phyloP scores from a whole-genome alignment of 2,797 vertebrate genomes.

The Notolepis coatsorum region DNA sequence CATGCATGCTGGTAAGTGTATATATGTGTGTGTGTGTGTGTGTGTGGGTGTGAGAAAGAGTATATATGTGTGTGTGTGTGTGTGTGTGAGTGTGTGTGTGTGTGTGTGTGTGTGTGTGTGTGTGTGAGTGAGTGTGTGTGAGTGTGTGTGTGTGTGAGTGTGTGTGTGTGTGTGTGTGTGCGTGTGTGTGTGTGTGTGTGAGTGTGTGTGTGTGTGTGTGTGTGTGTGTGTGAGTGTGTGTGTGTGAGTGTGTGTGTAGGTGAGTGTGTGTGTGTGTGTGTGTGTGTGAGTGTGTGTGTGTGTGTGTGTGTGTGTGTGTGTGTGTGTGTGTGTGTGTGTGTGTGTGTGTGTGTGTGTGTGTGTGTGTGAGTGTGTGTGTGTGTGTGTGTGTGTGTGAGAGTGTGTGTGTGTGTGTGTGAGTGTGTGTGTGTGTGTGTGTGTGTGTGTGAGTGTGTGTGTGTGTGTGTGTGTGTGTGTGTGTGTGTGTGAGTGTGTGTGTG shows the following conservation, averaged over 20 bases:
- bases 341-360: constrained; percentile 2
- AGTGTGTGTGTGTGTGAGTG: too few relatives aligned
- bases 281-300: background rate
- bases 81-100: background rate
- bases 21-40: background rate
- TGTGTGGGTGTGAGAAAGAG: background rate
- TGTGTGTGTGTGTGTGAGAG: background rate
- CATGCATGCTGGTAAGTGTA: too few relatives aligned
- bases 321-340: constrained; percentile 22
- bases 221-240: too few relatives aligned
- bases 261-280: background rate
- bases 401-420: background rate
- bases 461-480: background rate
- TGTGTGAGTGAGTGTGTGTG: too few relatives aligned
- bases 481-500: constrained; percentile 35
- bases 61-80: background rate
- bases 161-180: too few relatives aligned
- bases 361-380: constrained; percentile 20
- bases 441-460: constrained; percentile 2
- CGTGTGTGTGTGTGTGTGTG: too few relatives aligned
- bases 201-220: too few relatives aligned
- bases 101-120: background rate
- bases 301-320: constrained; percentile 52
- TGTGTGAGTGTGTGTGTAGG: too few relatives aligned
- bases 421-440: background rate